Percentiles rank a stretch among this genome's conserved stretches.
Conservation (phyloP, 2,113 vertebrate genomes). For the Pluvianellus socialis region DNA sequence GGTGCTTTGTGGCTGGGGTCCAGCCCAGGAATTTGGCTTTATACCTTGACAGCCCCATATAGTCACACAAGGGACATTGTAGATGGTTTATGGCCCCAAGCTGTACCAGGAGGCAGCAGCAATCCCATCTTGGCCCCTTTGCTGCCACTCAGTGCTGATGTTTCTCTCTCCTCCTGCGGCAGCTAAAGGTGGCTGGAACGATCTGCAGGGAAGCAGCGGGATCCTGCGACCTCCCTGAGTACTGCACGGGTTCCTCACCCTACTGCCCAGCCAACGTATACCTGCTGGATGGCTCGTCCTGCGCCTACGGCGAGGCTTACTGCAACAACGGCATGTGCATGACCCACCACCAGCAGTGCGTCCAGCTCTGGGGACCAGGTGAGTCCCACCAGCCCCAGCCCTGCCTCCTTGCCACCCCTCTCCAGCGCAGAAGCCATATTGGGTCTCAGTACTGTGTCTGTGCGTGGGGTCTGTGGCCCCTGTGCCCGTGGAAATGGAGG, state of each 20-base stretch:
- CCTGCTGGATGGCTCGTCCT: constrained; percentile 87
- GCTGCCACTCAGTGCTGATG: neutral
- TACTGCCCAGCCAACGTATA: constrained; percentile 90
- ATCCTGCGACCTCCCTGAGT: constrained; percentile 92
- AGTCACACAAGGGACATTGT: too few relatives aligned
- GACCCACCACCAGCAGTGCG: constrained; percentile 89
- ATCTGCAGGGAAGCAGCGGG: constrained; percentile 83
- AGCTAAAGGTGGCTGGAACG: constrained; percentile 87
- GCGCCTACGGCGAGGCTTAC: constrained; percentile 81
- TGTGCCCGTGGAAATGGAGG: neutral
- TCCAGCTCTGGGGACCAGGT: constrained; percentile 94
- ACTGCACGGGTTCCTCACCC: constrained; percentile 87
- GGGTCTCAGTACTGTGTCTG: neutral
- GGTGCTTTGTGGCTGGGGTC: neutral
- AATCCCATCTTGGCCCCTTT: rapidly evolving
- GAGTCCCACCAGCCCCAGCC: neutral
- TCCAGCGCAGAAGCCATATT: rapidly evolving
- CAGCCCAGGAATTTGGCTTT: neutral
- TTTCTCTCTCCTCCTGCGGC: neutral
- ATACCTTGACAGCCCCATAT: neutral
- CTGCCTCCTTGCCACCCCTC: neutral
- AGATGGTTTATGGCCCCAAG: neutral
- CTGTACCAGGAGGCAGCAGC: neutral
- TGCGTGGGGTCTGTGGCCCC: rapidly evolving
- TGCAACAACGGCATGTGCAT: constrained; percentile 92